A percentile compares a stretch with the other conserved stretches of the same genome.
phyloP scores from a whole-genome alignment of 2,113 vertebrate species.

The Murina feae region DNA sequence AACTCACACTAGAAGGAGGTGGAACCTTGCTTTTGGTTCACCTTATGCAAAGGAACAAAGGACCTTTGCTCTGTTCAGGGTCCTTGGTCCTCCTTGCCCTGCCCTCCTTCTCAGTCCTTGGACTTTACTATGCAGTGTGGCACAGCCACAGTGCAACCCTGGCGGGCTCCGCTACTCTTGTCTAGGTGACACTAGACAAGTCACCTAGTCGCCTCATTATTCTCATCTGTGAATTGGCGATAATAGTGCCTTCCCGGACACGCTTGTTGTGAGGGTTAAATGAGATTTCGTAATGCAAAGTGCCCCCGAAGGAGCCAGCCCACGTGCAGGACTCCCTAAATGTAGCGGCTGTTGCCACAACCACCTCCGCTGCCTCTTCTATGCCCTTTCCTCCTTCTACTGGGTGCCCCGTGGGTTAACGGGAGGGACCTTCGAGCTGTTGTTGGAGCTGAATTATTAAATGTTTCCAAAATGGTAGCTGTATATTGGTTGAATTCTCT shows the following conservation, averaged over 20 bases:
- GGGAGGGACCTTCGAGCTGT: neutral
- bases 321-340: too few relatives aligned
- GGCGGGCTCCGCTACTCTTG: neutral
- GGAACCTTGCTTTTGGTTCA: neutral
- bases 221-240: neutral
- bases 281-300: neutral
- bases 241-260: neutral
- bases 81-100: neutral
- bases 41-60: neutral
- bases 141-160: neutral
- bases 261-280: neutral
- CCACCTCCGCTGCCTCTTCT: neutral
- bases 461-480: slow-evolving; percentile 53
- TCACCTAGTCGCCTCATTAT: neutral
- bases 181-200: neutral
- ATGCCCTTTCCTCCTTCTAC: fast-evolving
- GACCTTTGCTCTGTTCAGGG: neutral
- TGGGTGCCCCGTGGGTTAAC: neutral
- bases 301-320: neutral
- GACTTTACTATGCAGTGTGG: neutral
- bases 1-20: neutral
- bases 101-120: neutral
- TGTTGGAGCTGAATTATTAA: slow-evolving; percentile 29
- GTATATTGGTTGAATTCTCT: slow-evolving; percentile 56
- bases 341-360: fast-evolving